Base-by-base conservation (phyloP, 1,140 invertebrate genomes). In the Lordiphosa mommai region DNA sequence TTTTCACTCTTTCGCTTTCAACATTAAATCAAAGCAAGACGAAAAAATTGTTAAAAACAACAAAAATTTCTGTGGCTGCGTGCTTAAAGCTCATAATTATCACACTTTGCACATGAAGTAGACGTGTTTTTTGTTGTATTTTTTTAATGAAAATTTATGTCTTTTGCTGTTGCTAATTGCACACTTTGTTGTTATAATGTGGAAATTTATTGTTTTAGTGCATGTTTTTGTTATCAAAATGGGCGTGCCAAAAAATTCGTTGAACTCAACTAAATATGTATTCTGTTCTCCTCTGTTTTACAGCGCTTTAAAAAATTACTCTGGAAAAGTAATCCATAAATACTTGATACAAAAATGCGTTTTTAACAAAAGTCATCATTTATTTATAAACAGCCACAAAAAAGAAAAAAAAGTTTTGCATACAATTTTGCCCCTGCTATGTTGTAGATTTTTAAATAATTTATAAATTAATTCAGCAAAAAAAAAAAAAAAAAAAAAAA, bases 141-240 rank as follows among this genome's bases (percentile, higher is more conserved):
- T 64, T 79, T 64, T 77, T 67, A 77, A 77, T 57, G 69, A 48
- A 67, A 68, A 77, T 77, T 79, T 72, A 77, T 77, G 68, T 29
- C 4, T 47, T 68, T 67, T 58, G 63, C 72, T 52, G 73, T 34
- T 77, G 53, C 73, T 77, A 77, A 77, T 77, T 77, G 72, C 59
- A 79, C 44, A 59, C 55, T 66, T 77, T 77, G 56, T 49, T 72
- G 44, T 51, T 53, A 14, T 48, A 64, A 55, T 57, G 51, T 61
- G 38, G 49, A 72, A 77, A 77, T 77, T 72, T 77, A 79, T 77
- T 64, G 73, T 68, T 67, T 64, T 55, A 52, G 69, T 79, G 68
- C 73, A 79, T 79, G 74, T 79, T 77, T 73, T 77, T 73, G 63
- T 77, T 79, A 72, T 77, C 33, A 6, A 1, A 23, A 23, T 0